Conservation (phyloP, 2,888 invertebrate genomes). For the Athalia rosae region DNA sequence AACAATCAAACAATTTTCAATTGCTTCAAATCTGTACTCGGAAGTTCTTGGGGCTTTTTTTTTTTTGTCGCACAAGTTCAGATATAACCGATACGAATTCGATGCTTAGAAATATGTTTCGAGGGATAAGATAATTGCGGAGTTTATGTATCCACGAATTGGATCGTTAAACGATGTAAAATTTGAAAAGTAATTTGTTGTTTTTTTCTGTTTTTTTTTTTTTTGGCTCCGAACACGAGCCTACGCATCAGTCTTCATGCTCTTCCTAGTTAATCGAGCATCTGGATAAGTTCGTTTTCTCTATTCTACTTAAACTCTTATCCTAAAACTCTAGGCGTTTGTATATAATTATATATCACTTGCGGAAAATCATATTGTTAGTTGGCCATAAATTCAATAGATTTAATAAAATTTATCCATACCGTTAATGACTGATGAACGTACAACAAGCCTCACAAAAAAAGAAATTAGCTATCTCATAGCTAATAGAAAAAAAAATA, state of each 20-base stretch:
- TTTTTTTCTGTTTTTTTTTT: not conserved
- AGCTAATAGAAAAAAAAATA: not conserved
- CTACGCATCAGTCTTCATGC: conserved; percentile 28
- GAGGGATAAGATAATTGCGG: no score
- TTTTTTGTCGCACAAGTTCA: no score
- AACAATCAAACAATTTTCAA: no score
- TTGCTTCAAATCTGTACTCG: no score
- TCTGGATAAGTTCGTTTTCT: conserved; percentile 4
- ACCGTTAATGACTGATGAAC: no score
- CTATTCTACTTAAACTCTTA: conserved; percentile 4
- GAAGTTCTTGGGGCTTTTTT: no score
- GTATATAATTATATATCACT: not conserved
- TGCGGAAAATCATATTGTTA: not conserved
- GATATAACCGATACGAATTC: no score
- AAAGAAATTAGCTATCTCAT: not conserved
- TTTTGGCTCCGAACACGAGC: not conserved
- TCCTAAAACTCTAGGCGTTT: not conserved
- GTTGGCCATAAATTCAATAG: no score
- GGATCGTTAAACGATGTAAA: not conserved
- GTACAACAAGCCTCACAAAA: not conserved
- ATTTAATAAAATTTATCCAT: no score
- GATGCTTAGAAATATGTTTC: no score
- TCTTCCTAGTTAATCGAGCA: not conserved
- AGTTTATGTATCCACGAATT: not conserved
- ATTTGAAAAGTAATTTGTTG: not conserved